These are phyloP conservation scores for Cyclopterus lumpus DNA, from an alignment of 2,797 vertebrate genomes.

Conservation along the genomic window DNA sequence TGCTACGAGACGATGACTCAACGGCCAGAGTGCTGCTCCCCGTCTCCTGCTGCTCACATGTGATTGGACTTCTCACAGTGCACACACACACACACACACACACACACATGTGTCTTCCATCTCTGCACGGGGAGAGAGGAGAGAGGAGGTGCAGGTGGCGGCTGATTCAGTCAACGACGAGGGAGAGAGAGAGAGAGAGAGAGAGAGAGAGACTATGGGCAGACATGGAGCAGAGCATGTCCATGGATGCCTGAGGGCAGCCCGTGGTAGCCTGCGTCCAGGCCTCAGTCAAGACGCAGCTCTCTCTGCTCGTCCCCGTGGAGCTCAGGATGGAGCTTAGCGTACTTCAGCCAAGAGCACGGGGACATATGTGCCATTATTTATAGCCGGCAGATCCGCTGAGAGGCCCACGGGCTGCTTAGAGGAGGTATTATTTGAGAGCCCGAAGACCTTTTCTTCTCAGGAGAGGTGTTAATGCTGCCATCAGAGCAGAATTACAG, in stretches of 20 bases:
- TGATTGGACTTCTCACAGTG: constrained; percentile 24
- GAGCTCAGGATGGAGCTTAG: constrained; percentile 64
- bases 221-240: too few relatives aligned
- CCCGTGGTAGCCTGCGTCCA: background rate
- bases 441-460: constrained; percentile 54
- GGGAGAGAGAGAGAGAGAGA: background rate
- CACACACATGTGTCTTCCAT: constrained; percentile 20
- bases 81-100: constrained; percentile 41
- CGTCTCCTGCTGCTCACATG: constrained; percentile 28
- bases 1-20: constrained; percentile 49
- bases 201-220: constrained; percentile 1
- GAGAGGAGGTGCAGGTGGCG: background rate
- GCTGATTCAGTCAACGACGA: background rate
- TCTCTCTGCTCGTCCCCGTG: constrained; percentile 32
- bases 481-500: constrained; percentile 39
- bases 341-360: constrained; percentile 62
- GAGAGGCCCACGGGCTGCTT: constrained; percentile 71
- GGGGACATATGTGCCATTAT: constrained; percentile 79
- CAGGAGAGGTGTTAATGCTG: constrained; percentile 5
- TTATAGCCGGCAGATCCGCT: constrained; percentile 79
- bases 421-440: constrained; percentile 70
- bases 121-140: constrained; percentile 1
- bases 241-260: background rate
- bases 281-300: background rate
- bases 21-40: constrained; percentile 29